These are phyloP conservation scores for Eidolon dupreanum DNA, from an alignment of 2,797 vertebrate species.

Conservation along the genomic window DNA sequence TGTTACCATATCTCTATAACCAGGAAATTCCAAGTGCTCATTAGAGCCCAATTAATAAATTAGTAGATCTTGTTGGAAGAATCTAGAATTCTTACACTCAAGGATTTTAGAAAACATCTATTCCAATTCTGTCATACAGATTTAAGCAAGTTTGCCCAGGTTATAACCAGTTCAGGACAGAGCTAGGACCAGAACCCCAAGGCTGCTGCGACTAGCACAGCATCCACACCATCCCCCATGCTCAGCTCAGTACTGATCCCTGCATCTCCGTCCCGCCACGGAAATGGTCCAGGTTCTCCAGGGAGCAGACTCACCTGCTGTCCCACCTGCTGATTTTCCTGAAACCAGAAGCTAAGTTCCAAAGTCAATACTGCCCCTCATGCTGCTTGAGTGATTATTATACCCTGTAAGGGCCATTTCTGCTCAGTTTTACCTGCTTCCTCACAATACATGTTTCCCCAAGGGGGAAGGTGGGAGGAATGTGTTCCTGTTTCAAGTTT, in stretches of 20 bases:
- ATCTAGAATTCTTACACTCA: not conserved
- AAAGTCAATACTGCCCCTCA: not conserved
- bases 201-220: rapidly evolving
- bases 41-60: not conserved
- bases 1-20: not conserved
- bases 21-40: not conserved
- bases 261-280: rapidly evolving
- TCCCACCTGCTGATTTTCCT: not conserved
- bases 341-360: not conserved
- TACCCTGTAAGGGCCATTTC: rapidly evolving
- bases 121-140: not conserved
- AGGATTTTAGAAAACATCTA: not conserved
- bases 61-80: not conserved
- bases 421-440: not conserved
- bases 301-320: too few species aligned
- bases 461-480: rapidly evolving
- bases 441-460: not conserved
- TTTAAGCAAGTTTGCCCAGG: too few species aligned
- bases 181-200: not conserved
- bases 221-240: rapidly evolving
- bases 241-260: not conserved
- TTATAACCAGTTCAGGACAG: not conserved
- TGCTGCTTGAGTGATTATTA: rapidly evolving
- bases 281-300: not conserved
- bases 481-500: not conserved